phyloP scores from a whole-genome alignment of 2,888 invertebrate species.

The Tetramorium bicarinatum region DNA sequence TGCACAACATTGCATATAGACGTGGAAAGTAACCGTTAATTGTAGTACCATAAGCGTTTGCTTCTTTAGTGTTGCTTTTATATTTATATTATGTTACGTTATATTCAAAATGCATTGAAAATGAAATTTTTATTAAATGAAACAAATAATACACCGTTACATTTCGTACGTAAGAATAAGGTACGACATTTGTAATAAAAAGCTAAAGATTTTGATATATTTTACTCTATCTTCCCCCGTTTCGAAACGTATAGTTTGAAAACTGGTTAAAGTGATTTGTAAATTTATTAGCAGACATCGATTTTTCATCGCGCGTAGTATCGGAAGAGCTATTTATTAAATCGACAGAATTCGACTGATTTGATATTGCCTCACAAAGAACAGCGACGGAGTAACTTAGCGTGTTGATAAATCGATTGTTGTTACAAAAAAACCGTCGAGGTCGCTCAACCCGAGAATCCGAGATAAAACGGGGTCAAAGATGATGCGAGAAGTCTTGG shows the following conservation, averaged over 20 bases:
- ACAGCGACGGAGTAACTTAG: background rate
- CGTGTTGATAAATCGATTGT: background rate
- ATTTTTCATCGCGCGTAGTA: background rate
- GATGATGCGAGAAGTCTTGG: conserved; percentile 29
- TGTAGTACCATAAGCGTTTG: background rate
- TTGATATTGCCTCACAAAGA: conserved; percentile 28
- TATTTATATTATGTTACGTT: conserved; percentile 4
- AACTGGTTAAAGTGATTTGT: background rate
- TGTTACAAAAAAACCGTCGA: conserved; percentile 22
- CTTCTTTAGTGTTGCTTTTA: background rate
- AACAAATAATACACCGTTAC: background rate
- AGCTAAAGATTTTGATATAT: background rate
- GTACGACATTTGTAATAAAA: conserved; percentile 6
- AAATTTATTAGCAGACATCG: background rate
- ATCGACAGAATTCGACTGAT: conserved; percentile 10
- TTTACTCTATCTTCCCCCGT: background rate
- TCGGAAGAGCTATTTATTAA: conserved; percentile 23
- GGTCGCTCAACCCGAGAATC: conserved; percentile 54
- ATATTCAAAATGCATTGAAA: background rate
- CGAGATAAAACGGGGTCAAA: conserved; percentile 67
- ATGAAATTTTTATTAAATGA: background rate
- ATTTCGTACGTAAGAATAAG: background rate
- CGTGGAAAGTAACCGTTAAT: conserved; percentile 1
- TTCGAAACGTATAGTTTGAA: background rate
- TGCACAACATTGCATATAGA: background rate